These are phyloP conservation scores for Catamblyrhynchus diadema DNA, from an alignment of 2,797 vertebrate genomes.

Conservation along the genomic window DNA sequence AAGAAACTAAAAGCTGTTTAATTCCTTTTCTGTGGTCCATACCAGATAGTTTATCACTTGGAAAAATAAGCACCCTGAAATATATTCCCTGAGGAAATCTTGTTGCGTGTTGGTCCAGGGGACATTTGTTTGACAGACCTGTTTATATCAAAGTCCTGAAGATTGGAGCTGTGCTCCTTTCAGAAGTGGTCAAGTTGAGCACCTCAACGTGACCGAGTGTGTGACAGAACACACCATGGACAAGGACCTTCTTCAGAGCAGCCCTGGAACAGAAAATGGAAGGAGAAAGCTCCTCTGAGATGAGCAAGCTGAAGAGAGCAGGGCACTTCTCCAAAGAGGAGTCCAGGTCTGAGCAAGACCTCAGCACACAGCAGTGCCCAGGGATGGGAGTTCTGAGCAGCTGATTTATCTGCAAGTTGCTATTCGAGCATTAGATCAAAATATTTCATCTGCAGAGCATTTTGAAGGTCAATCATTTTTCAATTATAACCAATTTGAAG, in stretches of 20 bases:
- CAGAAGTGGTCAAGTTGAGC: neutral
- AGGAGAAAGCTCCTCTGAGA: neutral
- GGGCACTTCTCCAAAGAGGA: neutral
- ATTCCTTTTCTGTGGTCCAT: neutral
- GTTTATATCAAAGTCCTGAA: neutral
- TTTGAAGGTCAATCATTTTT: slow-evolving; percentile 36
- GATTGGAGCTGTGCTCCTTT: neutral
- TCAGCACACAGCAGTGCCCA: neutral
- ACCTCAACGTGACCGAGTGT: accelerated
- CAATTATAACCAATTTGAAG: slow-evolving; percentile 29
- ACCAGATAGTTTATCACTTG: neutral
- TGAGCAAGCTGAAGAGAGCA: neutral
- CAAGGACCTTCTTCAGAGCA: neutral
- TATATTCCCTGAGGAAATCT: neutral
- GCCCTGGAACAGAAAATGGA: neutral
- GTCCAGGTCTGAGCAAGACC: neutral
- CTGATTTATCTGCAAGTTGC: neutral
- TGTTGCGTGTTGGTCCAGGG: accelerated
- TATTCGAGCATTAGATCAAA: neutral
- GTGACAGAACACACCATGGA: neutral
- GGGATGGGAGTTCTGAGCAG: neutral
- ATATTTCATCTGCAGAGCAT: neutral
- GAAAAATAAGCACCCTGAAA: neutral
- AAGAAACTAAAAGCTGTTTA: neutral
- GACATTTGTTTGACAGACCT: neutral